Percentiles rank a stretch among this genome's conserved stretches.
Evolutionary conservation across 2,797 vertebrate species (phyloP).

Genomic region (Orientallactaga sibirica): DNA sequence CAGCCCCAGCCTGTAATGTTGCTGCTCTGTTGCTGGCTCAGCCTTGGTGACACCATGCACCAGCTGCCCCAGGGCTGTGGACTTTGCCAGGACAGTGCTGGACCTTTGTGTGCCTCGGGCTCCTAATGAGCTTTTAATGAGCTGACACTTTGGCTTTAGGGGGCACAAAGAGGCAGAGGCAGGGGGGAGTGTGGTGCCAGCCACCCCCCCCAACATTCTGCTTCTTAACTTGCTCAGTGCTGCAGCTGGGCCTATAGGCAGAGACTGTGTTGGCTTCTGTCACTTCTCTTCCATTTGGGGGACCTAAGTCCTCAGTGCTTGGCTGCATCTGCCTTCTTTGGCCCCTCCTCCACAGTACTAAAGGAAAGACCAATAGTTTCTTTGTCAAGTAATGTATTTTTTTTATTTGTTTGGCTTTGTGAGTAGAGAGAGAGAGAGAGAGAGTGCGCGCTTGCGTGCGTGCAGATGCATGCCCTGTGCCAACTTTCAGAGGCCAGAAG

Average conservation of each 20-base stretch:
- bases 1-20: no score
- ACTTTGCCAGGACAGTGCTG: constrained; percentile 55
- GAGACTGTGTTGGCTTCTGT: not conserved
- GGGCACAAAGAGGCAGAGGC: constrained; percentile 64
- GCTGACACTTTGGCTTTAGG: constrained; percentile 63
- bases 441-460: no score
- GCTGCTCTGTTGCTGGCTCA: not conserved
- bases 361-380: not conserved
- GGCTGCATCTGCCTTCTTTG: not conserved
- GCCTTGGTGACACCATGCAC: not conserved
- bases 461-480: no score
- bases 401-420: not conserved
- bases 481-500: no score
- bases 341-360: not conserved
- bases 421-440: no score
- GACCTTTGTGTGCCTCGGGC: constrained; percentile 71
- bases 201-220: not conserved
- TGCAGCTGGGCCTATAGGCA: not conserved
- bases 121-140: constrained; percentile 86
- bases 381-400: not conserved
- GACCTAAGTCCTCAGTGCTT: not conserved
- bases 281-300: not conserved
- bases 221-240: not conserved
- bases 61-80: not conserved
- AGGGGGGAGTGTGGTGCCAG: constrained; percentile 36